Evolutionary conservation across 2,113 vertebrate species (phyloP), one percentile per base, ranked within the genome.

Genomic region (Triplophysa siluroides): DNA sequence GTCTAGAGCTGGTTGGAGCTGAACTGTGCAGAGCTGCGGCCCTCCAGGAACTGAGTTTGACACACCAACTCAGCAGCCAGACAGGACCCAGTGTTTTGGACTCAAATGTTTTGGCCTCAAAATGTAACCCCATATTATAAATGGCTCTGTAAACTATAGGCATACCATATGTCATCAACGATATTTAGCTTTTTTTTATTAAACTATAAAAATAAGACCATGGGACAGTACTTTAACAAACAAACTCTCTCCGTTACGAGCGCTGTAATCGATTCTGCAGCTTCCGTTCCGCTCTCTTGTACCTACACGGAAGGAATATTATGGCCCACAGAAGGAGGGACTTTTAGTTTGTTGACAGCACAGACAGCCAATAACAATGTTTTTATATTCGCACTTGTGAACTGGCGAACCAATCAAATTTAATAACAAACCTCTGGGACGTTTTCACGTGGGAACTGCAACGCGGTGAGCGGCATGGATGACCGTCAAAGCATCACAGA

Each of bases 371-470:
- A 88, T 90, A 38, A 7, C 0, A 38, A 2, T 52, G n/a, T 0
- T 11, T 2, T 0, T 16, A 5, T 58, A 3, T 1, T 0, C 21
- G 24, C 2, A 10, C 12, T 24, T 0, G 43, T 2, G 9, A 11
- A 8, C 21, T 21, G 0, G 3, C 7, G 3, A 68, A 83, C 90
- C 88, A 92, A 92, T 91, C 81, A 83, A 3, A 83, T 21, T 62
- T 41, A 14, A 58, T 26, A 21, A 43, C 38, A n/a, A 0, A 0
- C 4, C 33, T 14, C 56, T 19, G 75, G 77, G 54, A 43, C 41
- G 18, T 47, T 21, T 63, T 77, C 38, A 64, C 45, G 50, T 77
- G 78, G 21, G 12, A 11, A 69, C 50, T 29, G 38, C 6, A 2
- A 18, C 50, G 4, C 33, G 4, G 33, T 38, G 33, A 45, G 13